These are phyloP conservation scores for Slavum lentiscoides DNA, from an alignment of 2,888 invertebrate species.

Conservation along the genomic window DNA sequence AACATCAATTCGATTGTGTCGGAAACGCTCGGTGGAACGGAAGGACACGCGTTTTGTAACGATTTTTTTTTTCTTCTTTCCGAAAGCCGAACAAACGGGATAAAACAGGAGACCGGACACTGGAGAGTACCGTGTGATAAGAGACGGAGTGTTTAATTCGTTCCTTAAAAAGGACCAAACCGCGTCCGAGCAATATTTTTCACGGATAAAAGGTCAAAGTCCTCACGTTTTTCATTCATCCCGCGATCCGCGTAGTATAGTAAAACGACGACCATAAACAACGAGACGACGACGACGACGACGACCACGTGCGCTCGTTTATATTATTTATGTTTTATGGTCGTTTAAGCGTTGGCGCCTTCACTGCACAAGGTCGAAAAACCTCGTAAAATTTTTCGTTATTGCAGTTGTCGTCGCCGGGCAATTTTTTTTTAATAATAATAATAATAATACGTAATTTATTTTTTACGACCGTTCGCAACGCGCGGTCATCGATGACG, in stretches of 20 bases:
- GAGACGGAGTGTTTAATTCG: slow-evolving; percentile 7
- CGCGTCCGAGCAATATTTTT: too few relatives aligned
- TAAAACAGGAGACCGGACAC: background rate
- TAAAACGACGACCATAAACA: background rate
- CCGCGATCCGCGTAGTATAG: too few relatives aligned
- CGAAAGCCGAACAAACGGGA: background rate
- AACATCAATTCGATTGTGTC: background rate
- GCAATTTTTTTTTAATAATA: too few relatives aligned
- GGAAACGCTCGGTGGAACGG: background rate
- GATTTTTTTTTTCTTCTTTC: background rate
- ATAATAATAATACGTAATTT: too few relatives aligned
- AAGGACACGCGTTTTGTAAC: background rate
- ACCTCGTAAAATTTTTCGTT: slow-evolving; percentile 16
- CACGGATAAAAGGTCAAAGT: slow-evolving; percentile 20
- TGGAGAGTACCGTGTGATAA: background rate
- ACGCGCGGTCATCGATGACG: background rate
- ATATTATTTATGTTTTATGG: too few relatives aligned
- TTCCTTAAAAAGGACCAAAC: background rate
- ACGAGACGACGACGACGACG: too few relatives aligned
- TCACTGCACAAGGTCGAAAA: slow-evolving; percentile 25
- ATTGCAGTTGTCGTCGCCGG: background rate
- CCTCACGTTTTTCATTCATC: slow-evolving; percentile 29
- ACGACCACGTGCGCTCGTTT: background rate
- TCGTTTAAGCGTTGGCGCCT: background rate
- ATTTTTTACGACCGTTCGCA: slow-evolving; percentile 36